These are phyloP conservation scores for Spatulosminthurus flaviceps DNA, from an alignment of 2,888 invertebrate genomes.

Conservation along the genomic window DNA sequence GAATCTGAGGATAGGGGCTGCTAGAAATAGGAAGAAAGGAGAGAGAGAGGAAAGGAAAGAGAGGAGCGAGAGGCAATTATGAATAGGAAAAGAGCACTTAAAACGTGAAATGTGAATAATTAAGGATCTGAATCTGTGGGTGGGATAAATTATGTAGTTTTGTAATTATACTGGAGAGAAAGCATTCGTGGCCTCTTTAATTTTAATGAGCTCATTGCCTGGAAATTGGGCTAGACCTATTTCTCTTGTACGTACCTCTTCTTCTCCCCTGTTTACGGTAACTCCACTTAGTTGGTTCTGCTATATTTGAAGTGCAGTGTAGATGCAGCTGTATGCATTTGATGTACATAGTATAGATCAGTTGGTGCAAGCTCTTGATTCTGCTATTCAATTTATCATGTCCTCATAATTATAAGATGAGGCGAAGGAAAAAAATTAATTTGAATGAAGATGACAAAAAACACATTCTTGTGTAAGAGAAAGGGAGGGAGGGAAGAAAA, in stretches of 20 bases:
- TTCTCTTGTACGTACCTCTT: slow-evolving; percentile 6
- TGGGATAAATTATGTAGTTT: slow-evolving; percentile 37
- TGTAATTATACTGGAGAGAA: slow-evolving; percentile 36
- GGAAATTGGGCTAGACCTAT: not conserved
- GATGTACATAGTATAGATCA: too few species aligned
- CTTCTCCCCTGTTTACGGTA: too few species aligned
- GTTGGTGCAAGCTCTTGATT: too few species aligned
- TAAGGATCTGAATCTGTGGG: slow-evolving; percentile 37
- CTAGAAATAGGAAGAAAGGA: not conserved
- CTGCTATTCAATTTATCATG: too few species aligned
- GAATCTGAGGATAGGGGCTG: not conserved
- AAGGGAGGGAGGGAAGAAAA: too few species aligned
- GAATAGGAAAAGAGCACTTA: slow-evolving; percentile 30
- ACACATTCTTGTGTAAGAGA: too few species aligned
- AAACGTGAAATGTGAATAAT: slow-evolving; percentile 23
- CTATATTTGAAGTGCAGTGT: too few species aligned
- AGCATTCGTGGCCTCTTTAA: slow-evolving; percentile 37
- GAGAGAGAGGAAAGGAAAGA: not conserved
- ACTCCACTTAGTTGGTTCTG: too few species aligned
- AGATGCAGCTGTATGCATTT: too few species aligned
- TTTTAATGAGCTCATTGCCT: slow-evolving; percentile 37
- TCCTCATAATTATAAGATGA: too few species aligned
- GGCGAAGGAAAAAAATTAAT: too few species aligned
- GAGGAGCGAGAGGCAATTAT: slow-evolving; percentile 19
- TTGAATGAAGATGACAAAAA: too few species aligned